Evolutionary conservation across 2,797 vertebrate species (phyloP).

Genomic region (Mormyrus hasselquistii): DNA sequence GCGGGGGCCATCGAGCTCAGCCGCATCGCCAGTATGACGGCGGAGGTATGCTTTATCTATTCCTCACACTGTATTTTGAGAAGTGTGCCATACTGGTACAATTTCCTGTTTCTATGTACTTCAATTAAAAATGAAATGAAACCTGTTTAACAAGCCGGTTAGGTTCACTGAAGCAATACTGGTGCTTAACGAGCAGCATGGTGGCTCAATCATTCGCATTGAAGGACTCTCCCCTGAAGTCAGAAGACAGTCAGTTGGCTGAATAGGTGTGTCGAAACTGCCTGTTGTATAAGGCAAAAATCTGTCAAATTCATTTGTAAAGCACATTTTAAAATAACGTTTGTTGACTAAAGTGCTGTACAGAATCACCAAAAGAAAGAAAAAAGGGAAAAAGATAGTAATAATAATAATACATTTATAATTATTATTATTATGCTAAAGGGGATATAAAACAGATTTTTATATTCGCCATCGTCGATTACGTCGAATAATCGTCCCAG

Average conservation of each 20-base stretch:
- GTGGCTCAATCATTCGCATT: not conserved
- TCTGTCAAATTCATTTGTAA: not conserved
- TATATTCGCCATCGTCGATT: too few relatives aligned
- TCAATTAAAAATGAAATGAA: not conserved
- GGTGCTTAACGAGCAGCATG: not conserved
- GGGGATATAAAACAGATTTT: not conserved
- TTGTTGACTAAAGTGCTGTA: not conserved
- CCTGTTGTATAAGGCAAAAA: not conserved
- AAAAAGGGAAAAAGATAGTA: not conserved
- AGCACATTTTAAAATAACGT: not conserved
- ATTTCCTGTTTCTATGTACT: not conserved
- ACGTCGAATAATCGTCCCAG: too few relatives aligned
- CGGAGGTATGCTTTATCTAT: slow-evolving; percentile 68
- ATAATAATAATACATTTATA: not conserved
- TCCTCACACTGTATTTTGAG: not conserved
- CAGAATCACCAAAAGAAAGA: not conserved
- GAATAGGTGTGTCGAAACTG: not conserved
- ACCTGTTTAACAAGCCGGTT: not conserved
- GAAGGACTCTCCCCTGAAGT: not conserved
- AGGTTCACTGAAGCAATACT: not conserved
- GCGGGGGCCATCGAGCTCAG: slow-evolving; percentile 69
- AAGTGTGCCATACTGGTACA: not conserved
- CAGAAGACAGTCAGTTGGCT: not conserved
- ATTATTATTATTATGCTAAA: not conserved
- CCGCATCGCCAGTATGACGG: slow-evolving; percentile 85